Evolutionary conservation across 2,797 vertebrate species (phyloP).

Genomic region (Intellagama lesueurii): DNA sequence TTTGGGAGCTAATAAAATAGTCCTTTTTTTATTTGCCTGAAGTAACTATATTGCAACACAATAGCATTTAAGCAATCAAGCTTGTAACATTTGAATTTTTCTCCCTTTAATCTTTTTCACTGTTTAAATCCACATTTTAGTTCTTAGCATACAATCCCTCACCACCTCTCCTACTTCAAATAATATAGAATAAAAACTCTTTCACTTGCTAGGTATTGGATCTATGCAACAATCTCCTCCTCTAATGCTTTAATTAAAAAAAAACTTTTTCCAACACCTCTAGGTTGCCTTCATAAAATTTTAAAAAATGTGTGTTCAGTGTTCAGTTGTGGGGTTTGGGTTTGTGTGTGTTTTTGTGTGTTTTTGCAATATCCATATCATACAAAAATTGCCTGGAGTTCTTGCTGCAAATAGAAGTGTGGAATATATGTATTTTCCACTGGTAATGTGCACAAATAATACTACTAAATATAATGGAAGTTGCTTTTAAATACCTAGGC

Average conservation of each 20-base stretch:
- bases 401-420: background rate
- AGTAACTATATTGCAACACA: constrained; percentile 74
- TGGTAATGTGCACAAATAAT: background rate
- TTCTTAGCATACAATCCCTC: background rate
- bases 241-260: background rate
- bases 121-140: constrained; percentile 52
- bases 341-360: too few relatives aligned
- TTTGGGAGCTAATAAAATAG: constrained; percentile 73
- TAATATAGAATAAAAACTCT: constrained; percentile 22
- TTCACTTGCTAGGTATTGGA: constrained; percentile 44
- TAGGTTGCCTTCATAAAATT: constrained; percentile 10
- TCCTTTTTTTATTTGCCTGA: constrained; percentile 64
- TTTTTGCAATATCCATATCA: background rate
- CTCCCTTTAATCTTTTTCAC: constrained; percentile 53
- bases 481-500: background rate
- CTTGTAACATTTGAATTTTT: constrained; percentile 55
- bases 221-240: constrained; percentile 54
- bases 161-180: background rate
- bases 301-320: background rate
- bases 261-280: background rate
- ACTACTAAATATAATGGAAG: background rate
- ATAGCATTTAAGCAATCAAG: constrained; percentile 67
- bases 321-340: too few relatives aligned
- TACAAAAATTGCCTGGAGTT: background rate
- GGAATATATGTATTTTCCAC: background rate